Percentiles rank a stretch among this genome's conserved stretches.
These are phyloP conservation scores for Pangasius sanitwongsei DNA, from an alignment of 2,797 vertebrate species.

Conservation along the genomic window DNA sequence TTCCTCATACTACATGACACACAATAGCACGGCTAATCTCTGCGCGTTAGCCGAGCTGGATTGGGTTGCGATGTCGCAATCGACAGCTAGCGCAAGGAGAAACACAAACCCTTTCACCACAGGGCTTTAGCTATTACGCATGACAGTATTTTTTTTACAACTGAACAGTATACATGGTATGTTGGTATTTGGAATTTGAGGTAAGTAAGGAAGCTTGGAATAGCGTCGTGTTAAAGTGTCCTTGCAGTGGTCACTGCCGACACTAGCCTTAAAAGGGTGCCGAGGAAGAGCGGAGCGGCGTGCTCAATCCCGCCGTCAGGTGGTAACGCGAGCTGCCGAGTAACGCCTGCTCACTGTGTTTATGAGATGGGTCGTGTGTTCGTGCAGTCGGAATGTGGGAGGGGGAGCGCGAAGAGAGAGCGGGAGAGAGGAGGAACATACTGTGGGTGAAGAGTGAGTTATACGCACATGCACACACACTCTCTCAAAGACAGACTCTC, in stretches of 20 bases:
- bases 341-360: constrained; percentile 49
- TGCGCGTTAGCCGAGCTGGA: not conserved
- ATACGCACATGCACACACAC: not conserved
- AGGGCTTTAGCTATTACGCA: not conserved
- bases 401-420: constrained; percentile 21
- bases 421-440: constrained; percentile 28
- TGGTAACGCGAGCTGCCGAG: constrained; percentile 49
- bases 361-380: constrained; percentile 48
- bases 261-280: constrained; percentile 34
- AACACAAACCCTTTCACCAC: not conserved
- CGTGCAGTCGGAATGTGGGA: constrained; percentile 28
- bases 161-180: not conserved
- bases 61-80: constrained; percentile 24
- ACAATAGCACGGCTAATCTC: constrained; percentile 29
- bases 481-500: constrained; percentile 25
- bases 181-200: no score
- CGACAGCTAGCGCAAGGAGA: not conserved
- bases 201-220: not conserved
- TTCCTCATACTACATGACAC: constrained; percentile 18
- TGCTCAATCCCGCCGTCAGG: constrained; percentile 44
- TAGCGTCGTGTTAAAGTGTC: not conserved
- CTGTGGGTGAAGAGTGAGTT: constrained; percentile 34
- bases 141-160: not conserved
- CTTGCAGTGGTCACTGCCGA: not conserved
- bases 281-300: constrained; percentile 1